Conservation (phyloP, 2,888 invertebrate genomes). For the Troglohyphantes excavatus region DNA sequence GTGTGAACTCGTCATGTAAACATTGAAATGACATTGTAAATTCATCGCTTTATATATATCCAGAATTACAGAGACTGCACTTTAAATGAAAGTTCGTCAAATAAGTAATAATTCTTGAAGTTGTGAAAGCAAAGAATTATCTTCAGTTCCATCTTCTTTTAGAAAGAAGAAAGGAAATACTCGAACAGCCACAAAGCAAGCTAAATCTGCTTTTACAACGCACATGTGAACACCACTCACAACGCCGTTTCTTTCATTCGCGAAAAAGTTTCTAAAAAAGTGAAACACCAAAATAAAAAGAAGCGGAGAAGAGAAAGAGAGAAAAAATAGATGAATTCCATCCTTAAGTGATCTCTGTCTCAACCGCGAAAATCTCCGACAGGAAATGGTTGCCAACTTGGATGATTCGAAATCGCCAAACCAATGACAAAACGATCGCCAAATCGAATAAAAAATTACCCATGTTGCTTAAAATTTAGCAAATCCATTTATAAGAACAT, state of each 20-base stretch:
- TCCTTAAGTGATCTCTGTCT: conserved; percentile 1
- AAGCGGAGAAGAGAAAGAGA: neutral
- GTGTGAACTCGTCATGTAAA: too few species aligned
- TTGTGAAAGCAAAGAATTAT: neutral
- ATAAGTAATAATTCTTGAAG: too few species aligned
- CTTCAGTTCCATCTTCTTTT: neutral
- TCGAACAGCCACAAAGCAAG: conserved; percentile 12
- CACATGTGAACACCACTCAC: conserved; percentile 55
- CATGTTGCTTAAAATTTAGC: too few species aligned
- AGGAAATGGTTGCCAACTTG: neutral
- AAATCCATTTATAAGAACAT: too few species aligned
- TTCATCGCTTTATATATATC: too few species aligned
- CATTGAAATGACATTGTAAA: too few species aligned
- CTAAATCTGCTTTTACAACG: conserved; percentile 37
- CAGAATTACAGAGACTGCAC: too few species aligned
- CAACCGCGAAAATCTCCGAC: conserved; percentile 39
- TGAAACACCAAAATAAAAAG: neutral
- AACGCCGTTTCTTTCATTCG: neutral
- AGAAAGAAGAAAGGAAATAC: conserved; percentile 27
- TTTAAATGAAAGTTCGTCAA: too few species aligned
- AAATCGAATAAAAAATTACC: too few species aligned
- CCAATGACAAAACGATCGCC: too few species aligned
- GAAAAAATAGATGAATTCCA: conserved; percentile 17
- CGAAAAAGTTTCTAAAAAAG: conserved; percentile 5
- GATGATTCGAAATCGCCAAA: too few species aligned